Conservation (phyloP, 1,140 invertebrate species). For the Stenopsyche tienmushanensis region DNA sequence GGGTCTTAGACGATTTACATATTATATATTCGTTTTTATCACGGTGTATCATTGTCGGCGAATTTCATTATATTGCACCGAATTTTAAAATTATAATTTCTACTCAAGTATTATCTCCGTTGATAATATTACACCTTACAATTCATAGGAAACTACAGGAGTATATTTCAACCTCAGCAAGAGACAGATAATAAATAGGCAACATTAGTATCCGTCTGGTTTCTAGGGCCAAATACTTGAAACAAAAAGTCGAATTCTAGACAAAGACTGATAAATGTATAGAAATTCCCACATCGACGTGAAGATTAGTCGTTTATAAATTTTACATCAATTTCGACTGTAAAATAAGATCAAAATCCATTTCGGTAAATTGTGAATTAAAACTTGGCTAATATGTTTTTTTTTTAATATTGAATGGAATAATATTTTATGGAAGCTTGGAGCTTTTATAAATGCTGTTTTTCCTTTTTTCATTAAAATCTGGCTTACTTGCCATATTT, state of each 20-base stretch:
- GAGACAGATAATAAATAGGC: background rate
- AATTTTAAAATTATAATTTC: background rate
- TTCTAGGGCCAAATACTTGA: background rate
- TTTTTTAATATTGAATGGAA: background rate
- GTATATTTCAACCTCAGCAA: background rate
- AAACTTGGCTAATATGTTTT: background rate
- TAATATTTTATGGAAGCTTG: too few relatives aligned
- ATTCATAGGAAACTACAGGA: background rate
- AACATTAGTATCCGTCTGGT: background rate
- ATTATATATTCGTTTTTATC: too few relatives aligned
- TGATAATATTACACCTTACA: background rate
- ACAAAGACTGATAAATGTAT: background rate
- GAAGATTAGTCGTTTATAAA: background rate
- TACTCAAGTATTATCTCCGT: too few relatives aligned
- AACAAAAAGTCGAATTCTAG: background rate
- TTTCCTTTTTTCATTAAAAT: too few relatives aligned
- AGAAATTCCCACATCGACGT: background rate
- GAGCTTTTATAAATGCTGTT: too few relatives aligned
- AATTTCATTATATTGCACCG: background rate
- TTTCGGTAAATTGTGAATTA: too few relatives aligned
- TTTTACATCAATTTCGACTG: background rate
- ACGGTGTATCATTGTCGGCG: too few relatives aligned
- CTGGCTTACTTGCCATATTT: too few relatives aligned
- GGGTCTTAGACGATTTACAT: too few relatives aligned
- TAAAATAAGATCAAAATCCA: background rate